Base-by-base conservation (phyloP, 53 echinoderm and acorn worm species). In the Actinopyga echinites region DNA sequence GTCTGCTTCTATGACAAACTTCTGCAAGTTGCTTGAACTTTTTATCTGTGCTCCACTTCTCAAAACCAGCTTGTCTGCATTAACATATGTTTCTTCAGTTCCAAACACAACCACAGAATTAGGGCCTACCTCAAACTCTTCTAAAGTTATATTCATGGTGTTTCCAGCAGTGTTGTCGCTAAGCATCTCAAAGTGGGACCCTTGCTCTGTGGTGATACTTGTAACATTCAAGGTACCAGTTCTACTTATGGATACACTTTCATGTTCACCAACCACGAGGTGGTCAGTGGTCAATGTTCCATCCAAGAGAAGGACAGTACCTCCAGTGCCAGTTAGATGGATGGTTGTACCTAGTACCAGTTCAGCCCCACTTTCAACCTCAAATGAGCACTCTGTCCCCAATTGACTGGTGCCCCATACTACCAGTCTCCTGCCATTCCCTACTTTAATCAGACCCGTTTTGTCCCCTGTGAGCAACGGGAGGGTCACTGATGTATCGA, bases 331-430 rank as follows among this genome's bases (percentile, higher is more conserved):
- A 37, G 86, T 90, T 23, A 92, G 71, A 52, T 45, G 66, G 3
- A 90, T 53, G 36, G 82, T 37, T 12, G 71, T 25, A 15, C 65
- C 29, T 22, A 79, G n/a, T 33, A 65, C 28, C 1, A 95, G 79
- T 31, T 64, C 65, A 22, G 88, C 65, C 49, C 84, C 82, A 59
- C 85, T 74, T 22, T 82, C 37, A 22, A 95, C 88, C 37, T 87
- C 80, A 65, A 95, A 92, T 25, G 58, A 80, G 57, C 90, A 92
- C 63, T 80, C 88, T 44, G 90, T 81, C 7, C 95, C 92, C 23
- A 69, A 53, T 55, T 57, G 40, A 28, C 64, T 57, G 68, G 64
- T 49, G 1, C 31, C 43, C 6, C 69, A 57, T 10, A 95, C 42
- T 33, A 26, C 49, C 11, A 95, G 30, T 36, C 29, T 29, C 17